Evolutionary conservation across 2,113 vertebrate genomes (phyloP).

Genomic region (Pachypanchax playfairii): DNA sequence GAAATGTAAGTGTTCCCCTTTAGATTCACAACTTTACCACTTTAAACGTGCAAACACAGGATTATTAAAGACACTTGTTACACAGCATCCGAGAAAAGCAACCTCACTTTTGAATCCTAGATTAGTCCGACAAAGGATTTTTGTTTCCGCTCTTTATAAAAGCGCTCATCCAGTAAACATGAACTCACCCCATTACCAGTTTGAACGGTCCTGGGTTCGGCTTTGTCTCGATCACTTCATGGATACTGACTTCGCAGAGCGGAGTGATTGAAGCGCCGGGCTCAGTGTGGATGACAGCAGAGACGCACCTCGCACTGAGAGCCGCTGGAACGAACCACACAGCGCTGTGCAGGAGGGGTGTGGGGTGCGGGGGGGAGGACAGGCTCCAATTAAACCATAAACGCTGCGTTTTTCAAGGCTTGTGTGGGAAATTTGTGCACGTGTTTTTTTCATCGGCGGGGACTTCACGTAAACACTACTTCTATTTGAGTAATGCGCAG

Average conservation of each 20-base stretch:
- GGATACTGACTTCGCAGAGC: conserved; percentile 35
- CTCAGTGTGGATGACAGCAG: conserved; percentile 35
- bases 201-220: conserved; percentile 28
- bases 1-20: neutral
- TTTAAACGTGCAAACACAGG: neutral
- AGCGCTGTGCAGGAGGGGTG: conserved; percentile 32
- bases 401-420: conserved; percentile 27
- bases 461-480: neutral
- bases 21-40: conserved; percentile 17
- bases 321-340: conserved; percentile 67
- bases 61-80: conserved; percentile 56
- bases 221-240: conserved; percentile 27
- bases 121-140: neutral
- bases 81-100: conserved; percentile 19
- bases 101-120: conserved; percentile 25
- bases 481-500: neutral
- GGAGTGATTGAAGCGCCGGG: conserved; percentile 23
- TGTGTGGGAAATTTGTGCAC: neutral
- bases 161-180: neutral
- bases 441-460: neutral
- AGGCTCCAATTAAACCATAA: conserved; percentile 12
- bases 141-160: neutral
- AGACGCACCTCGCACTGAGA: conserved; percentile 35
- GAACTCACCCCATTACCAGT: conserved; percentile 62
- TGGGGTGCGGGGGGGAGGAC: conserved; percentile 33